phyloP scores from a whole-genome alignment of 2,113 vertebrate genomes.

The Equus przewalskii region DNA sequence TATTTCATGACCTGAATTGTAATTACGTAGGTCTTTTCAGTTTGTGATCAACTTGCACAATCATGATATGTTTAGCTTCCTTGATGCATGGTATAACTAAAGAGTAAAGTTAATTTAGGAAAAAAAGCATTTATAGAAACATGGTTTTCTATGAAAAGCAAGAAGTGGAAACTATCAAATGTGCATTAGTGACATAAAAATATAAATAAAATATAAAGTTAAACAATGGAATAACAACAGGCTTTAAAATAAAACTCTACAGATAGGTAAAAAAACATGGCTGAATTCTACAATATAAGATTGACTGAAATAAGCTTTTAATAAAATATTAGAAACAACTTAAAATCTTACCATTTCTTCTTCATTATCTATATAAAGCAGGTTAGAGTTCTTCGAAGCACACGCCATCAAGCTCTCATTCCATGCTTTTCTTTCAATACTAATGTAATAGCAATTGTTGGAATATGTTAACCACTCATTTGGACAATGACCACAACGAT shows the following conservation, averaged over 20 bases:
- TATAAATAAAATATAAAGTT: neutral
- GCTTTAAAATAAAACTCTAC: neutral
- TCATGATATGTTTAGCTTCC: neutral
- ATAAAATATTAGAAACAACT: neutral
- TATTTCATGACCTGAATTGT: neutral
- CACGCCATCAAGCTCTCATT: neutral
- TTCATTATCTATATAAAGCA: slow-evolving; percentile 37
- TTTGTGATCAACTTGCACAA: neutral
- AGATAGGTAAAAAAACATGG: neutral
- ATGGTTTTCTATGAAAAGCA: neutral
- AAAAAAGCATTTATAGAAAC: neutral
- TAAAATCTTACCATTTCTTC: slow-evolving; percentile 61
- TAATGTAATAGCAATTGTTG: neutral
- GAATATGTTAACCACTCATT: neutral
- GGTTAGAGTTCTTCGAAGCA: neutral
- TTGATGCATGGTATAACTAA: neutral
- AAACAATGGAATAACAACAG: neutral
- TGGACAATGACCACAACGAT: neutral
- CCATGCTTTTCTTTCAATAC: neutral
- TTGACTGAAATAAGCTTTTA: neutral
- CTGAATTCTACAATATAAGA: neutral
- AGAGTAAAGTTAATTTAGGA: neutral
- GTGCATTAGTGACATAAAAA: neutral
- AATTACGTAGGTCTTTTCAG: rapidly evolving
- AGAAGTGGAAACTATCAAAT: neutral